phyloP scores from a whole-genome alignment of 1,140 invertebrate genomes.

The Drosophila athabasca region DNA sequence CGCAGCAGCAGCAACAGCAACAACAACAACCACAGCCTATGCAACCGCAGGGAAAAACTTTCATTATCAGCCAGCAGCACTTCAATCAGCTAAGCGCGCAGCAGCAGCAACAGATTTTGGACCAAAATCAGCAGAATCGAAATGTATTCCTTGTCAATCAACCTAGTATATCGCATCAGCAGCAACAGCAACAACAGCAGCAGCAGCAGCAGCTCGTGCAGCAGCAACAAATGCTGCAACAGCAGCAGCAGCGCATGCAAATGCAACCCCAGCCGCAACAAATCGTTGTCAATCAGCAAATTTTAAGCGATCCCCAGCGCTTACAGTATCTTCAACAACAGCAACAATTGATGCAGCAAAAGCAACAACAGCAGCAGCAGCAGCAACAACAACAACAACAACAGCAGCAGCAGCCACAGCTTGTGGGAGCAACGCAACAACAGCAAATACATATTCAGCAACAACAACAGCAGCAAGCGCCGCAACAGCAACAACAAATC shows the following conservation, averaged over 20 bases:
- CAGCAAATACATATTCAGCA: conserved; percentile 71
- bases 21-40: conserved; percentile 45
- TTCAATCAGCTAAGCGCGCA: conserved; percentile 85
- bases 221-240: conserved; percentile 59
- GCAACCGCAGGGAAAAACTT: conserved; percentile 68
- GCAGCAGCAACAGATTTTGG: conserved; percentile 85
- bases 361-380: conserved; percentile 71
- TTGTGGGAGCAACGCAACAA: conserved; percentile 50
- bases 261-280: conserved; percentile 71
- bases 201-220: conserved; percentile 73
- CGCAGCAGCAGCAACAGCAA: conserved; percentile 35
- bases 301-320: conserved; percentile 72
- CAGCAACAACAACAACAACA: conserved; percentile 22
- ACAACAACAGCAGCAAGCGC: conserved; percentile 49
- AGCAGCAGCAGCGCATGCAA: conserved; percentile 56
- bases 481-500: conserved; percentile 68
- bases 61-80: conserved; percentile 84
- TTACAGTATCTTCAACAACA: conserved; percentile 79
- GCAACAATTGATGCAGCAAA: conserved; percentile 67
- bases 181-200: conserved; percentile 84
- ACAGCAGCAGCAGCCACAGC: conserved; percentile 49
- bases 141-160: conserved; percentile 82
- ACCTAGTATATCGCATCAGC: conserved; percentile 80
- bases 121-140: conserved; percentile 80
- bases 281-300: conserved; percentile 81